A percentile compares a stretch with the other conserved stretches of the same genome.
Conservation (phyloP, 2,113 vertebrate species). For the Labeo rohita region DNA sequence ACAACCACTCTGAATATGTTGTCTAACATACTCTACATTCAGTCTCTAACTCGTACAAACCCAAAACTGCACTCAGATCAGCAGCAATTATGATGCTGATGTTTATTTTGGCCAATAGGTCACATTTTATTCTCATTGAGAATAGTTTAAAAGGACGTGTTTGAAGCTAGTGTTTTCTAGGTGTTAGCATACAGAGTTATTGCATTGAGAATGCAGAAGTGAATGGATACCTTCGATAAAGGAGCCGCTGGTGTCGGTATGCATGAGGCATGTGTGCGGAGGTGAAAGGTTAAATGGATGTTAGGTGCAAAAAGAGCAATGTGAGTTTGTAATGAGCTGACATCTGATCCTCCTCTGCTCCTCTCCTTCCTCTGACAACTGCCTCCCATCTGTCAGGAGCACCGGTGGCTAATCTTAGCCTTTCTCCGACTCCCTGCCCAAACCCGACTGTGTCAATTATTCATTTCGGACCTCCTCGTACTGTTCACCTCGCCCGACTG, state of each 20-base stretch:
- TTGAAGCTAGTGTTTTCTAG: neutral
- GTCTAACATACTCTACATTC: neutral
- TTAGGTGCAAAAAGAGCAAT: slow-evolving; percentile 31
- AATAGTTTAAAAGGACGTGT: neutral
- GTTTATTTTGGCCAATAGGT: neutral
- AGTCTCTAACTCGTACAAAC: neutral
- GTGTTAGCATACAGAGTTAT: neutral
- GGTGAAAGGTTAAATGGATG: slow-evolving; percentile 44
- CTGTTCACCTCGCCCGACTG: neutral
- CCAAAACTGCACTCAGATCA: neutral
- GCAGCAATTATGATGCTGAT: neutral
- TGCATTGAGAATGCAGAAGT: slow-evolving; percentile 26
- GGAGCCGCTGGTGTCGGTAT: neutral
- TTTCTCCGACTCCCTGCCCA: slow-evolving; percentile 64
- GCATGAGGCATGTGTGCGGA: slow-evolving; percentile 31
- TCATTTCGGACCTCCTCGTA: slow-evolving; percentile 61
- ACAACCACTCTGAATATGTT: neutral
- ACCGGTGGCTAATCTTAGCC: slow-evolving; percentile 71
- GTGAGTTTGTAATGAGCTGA: slow-evolving; percentile 45
- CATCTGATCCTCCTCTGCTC: slow-evolving; percentile 68
- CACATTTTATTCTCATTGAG: neutral
- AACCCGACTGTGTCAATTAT: slow-evolving; percentile 71
- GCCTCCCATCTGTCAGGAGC: slow-evolving; percentile 75
- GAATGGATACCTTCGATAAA: neutral
- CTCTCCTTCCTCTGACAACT: slow-evolving; percentile 67